These are phyloP conservation scores for Channallabes apus DNA, from an alignment of 2,797 vertebrate species.

Conservation along the genomic window DNA sequence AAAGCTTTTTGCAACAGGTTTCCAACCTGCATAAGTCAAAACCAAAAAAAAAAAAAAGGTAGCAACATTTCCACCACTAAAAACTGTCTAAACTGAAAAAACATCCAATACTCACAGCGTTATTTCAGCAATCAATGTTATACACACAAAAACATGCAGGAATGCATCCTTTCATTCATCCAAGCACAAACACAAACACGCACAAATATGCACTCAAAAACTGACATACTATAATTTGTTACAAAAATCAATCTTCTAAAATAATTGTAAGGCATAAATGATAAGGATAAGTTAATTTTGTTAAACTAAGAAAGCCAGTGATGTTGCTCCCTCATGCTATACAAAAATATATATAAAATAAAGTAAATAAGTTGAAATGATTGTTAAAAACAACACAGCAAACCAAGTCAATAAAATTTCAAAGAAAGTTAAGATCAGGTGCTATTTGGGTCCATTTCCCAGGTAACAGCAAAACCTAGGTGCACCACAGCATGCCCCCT, in stretches of 20 bases:
- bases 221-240: constrained; percentile 63
- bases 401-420: constrained; percentile 68
- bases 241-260: constrained; percentile 77
- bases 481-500: constrained; percentile 56
- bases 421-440: constrained; percentile 62
- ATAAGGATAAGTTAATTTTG: constrained; percentile 73
- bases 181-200: constrained; percentile 25
- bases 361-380: constrained; percentile 71
- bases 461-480: constrained; percentile 59
- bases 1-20: constrained; percentile 78
- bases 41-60: constrained; percentile 56
- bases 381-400: constrained; percentile 78
- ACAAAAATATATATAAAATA: constrained; percentile 70
- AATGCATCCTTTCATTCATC: constrained; percentile 34
- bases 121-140: constrained; percentile 68
- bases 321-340: constrained; percentile 74
- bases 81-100: constrained; percentile 25
- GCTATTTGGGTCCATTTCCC: constrained; percentile 62
- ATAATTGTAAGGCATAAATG: constrained; percentile 81
- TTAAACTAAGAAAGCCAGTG: constrained; percentile 81
- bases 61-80: constrained; percentile 60
- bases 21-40: constrained; percentile 62
- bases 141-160: constrained; percentile 45
- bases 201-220: constrained; percentile 34
- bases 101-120: constrained; percentile 65